phyloP scores from a whole-genome alignment of 2,113 vertebrate genomes.

The Solenodon paradoxus region DNA sequence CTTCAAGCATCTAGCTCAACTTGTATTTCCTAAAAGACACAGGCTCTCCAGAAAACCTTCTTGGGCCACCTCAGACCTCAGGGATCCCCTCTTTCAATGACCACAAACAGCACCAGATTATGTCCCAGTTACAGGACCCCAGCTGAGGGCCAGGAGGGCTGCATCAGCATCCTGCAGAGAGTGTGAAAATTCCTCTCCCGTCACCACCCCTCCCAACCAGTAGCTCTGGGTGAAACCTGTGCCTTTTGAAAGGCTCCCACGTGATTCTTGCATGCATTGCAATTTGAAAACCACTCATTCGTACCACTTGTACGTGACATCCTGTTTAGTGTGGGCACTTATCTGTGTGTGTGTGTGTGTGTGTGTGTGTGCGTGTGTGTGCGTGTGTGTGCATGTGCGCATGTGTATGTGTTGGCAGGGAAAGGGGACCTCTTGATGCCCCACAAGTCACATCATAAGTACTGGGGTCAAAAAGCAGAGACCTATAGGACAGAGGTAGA shows the following conservation, averaged over 20 bases:
- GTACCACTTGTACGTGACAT: background rate
- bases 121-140: background rate
- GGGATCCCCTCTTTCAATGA: background rate
- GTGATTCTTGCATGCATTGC: background rate
- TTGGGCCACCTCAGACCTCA: background rate
- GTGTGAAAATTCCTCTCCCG: no score
- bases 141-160: background rate
- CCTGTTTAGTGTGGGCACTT: background rate
- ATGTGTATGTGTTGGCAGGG: background rate
- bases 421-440: background rate
- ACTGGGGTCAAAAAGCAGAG: background rate
- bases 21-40: background rate
- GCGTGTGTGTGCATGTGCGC: background rate
- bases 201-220: background rate
- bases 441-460: background rate
- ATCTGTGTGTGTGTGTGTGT: background rate
- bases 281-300: background rate
- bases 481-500: background rate
- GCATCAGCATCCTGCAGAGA: background rate
- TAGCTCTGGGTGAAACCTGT: background rate
- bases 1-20: background rate
- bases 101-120: background rate
- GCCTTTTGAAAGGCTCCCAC: background rate
- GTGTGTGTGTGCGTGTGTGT: background rate
- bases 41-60: background rate